Evolutionary conservation across 2,113 vertebrate species (phyloP).

Genomic region (Corythornis madagascariensis): DNA sequence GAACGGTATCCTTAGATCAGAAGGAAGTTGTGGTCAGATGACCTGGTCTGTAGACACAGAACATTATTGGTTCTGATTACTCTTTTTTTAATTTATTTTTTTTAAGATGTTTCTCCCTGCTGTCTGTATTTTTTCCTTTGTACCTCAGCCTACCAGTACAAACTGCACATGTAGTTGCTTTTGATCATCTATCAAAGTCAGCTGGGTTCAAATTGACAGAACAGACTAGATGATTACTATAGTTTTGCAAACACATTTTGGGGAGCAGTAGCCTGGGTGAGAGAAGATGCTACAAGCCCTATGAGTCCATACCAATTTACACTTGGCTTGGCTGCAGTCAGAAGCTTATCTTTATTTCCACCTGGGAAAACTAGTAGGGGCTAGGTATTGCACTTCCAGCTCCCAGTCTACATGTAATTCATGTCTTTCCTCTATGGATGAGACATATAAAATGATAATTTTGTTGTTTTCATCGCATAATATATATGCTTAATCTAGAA

Average conservation of each 20-base stretch:
- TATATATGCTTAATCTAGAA: not conserved
- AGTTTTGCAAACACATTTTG: not conserved
- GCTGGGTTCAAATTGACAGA: not conserved
- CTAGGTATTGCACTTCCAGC: not conserved
- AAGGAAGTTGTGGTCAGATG: not conserved
- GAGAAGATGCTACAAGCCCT: not conserved
- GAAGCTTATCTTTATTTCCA: not conserved
- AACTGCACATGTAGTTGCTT: not conserved
- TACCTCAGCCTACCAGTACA: not conserved
- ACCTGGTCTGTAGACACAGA: not conserved
- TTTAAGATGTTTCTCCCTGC: not conserved
- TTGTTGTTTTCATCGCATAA: not conserved
- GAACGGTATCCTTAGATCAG: not conserved
- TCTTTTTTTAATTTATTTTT: not conserved
- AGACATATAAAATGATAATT: not conserved
- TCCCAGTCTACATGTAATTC: not conserved
- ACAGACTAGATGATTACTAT: not conserved
- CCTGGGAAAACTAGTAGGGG: not conserved
- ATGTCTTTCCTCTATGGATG: not conserved
- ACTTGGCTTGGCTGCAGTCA: not conserved
- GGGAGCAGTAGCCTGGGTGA: not conserved
- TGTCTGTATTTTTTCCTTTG: not conserved
- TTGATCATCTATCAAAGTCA: not conserved
- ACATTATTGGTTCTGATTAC: not conserved
- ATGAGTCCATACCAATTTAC: accelerated